Evolutionary conservation across 1,140 invertebrate genomes (phyloP).

Genomic region (Papilio helenus): DNA sequence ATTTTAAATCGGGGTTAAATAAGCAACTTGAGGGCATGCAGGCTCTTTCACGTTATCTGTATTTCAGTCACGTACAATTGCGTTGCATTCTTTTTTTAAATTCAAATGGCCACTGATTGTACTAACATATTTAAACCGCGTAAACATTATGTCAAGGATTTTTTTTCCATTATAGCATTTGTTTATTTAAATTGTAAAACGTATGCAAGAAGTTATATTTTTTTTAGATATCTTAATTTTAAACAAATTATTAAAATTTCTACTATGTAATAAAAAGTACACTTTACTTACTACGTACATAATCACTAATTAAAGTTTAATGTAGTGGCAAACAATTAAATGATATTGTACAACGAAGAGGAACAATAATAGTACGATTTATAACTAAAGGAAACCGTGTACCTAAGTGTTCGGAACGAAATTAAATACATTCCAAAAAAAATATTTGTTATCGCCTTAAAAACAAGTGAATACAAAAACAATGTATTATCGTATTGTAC

Average conservation of each 20-base stretch:
- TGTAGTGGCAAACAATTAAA: neutral
- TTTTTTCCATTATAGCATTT: neutral
- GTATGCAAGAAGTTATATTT: too few species aligned
- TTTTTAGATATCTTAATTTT: too few species aligned
- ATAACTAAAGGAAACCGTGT: neutral
- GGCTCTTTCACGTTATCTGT: conserved; percentile 15
- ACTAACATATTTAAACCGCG: conserved; percentile 27
- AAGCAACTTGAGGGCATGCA: conserved; percentile 25
- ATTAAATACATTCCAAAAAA: too few species aligned
- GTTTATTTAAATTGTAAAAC: neutral
- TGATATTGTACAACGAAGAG: neutral
- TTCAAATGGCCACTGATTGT: conserved; percentile 29
- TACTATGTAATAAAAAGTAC: too few species aligned
- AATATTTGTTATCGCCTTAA: neutral
- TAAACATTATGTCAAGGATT: conserved; percentile 30
- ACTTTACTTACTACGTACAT: too few species aligned
- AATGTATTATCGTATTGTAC: neutral
- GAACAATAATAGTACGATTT: neutral
- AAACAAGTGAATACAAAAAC: neutral
- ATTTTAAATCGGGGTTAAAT: conserved; percentile 28
- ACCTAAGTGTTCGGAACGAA: neutral
- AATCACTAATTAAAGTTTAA: neutral
- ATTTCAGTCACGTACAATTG: conserved; percentile 37
- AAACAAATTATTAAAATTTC: too few species aligned
- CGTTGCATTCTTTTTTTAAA: conserved; percentile 38